Evolutionary conservation across 2,888 invertebrate species (phyloP), one percentile per base, ranked within the genome.

Genomic region (Rhingia campestris): DNA sequence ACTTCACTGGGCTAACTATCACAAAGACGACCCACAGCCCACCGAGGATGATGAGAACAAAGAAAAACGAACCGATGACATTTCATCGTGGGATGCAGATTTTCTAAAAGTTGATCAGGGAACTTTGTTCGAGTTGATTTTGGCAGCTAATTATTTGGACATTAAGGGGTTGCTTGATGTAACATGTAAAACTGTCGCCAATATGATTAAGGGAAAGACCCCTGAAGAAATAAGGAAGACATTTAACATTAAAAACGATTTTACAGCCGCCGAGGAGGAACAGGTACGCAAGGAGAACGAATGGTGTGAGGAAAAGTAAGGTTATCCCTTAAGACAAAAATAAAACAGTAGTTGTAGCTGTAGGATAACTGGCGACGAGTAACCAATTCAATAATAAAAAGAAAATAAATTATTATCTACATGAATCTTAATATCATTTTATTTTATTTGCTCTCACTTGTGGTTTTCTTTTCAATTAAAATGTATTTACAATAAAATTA

Each of bases 181-280:
- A 0, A 98, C 99, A 0, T 99, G 99, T 92, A 99, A 99, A 92
- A 98, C 98, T 0, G 98, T 98, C 59, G 98, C 98, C 5, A 98
- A 98, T 90, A 98, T 99, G 98, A 98, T 99, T 88, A 98, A 98
- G 91, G 98, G 98, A 10, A 99, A 98, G 90, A 97, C 98, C n/a
- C 98, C 98, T 0, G 98, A 98, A 89, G 98, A 98, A 91, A 98
- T 98, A 85, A 95, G 99, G 7, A 98, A 98, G 91, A 98, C 98
- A 0, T 99, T 99, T 91, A 98, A 98, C 90, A 98, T 99, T 85
- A 98, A 98, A 91, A 98, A 98, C 92, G 98, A 98, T 91, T 98
- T 98, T 88, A 96, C 97, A 6, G 96, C 98, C 2, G 95, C 97
- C 43, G 99, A 99, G 91, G 99, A 99, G 91, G 99, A 99, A 88